Evolutionary conservation across 2,888 invertebrate species (phyloP).

Genomic region (Oscheius myriophilus): DNA sequence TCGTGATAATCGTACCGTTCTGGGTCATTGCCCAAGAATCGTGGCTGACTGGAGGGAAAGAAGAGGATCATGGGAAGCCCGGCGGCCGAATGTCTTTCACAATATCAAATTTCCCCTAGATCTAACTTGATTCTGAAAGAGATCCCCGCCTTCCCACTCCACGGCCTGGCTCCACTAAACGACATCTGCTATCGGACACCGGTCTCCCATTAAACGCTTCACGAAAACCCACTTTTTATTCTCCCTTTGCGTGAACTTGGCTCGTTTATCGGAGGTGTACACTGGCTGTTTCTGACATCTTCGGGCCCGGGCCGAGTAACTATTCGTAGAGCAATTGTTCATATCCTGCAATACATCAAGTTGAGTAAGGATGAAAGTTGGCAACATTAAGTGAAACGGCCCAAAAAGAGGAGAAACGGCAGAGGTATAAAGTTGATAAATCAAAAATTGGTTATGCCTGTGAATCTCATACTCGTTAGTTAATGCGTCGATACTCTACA

Average conservation of each 20-base stretch:
- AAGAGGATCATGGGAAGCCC: constrained; percentile 24
- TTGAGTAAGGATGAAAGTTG: too few relatives aligned
- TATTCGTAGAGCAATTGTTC: constrained; percentile 31
- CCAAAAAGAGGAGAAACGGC: neutral
- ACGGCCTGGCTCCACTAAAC: too few relatives aligned
- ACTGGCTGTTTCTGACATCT: constrained; percentile 51
- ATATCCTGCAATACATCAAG: constrained; percentile 10
- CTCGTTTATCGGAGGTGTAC: constrained; percentile 59
- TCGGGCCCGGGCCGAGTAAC: constrained; percentile 48
- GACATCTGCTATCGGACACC: too few relatives aligned
- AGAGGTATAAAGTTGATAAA: neutral
- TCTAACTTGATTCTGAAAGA: constrained; percentile 13
- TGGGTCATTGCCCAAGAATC: constrained; percentile 14
- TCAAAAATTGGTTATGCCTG: too few relatives aligned
- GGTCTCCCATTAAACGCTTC: neutral
- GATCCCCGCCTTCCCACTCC: too few relatives aligned
- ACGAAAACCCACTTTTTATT: constrained; percentile 48
- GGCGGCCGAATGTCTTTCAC: constrained; percentile 25
- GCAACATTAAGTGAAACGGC: too few relatives aligned
- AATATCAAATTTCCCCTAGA: constrained; percentile 26
- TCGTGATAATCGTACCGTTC: constrained; percentile 3
- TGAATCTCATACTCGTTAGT: too few relatives aligned
- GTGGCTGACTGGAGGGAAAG: constrained; percentile 18
- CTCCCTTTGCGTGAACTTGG: constrained; percentile 57
- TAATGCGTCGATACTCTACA: too few relatives aligned